phyloP scores from a whole-genome alignment of 1,140 invertebrate genomes.

The Microplitis mediator region DNA sequence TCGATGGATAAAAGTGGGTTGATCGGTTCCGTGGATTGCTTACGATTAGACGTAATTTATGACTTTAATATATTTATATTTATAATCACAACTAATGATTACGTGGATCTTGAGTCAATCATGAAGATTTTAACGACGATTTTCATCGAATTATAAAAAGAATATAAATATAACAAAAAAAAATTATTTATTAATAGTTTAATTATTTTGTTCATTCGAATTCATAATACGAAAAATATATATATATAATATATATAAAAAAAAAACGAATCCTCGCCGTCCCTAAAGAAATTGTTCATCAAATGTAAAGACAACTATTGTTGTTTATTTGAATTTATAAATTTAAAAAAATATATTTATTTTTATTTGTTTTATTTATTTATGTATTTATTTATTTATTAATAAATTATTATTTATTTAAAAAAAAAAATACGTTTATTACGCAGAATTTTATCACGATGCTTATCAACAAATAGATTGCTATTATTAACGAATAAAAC shows the following conservation, averaged over 20 bases:
- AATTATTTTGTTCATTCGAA: background rate
- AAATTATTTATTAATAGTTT: background rate
- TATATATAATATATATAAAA: background rate
- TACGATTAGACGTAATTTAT: background rate
- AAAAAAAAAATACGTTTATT: no score
- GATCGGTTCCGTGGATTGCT: constrained; percentile 49
- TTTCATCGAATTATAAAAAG: no score
- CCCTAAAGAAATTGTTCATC: background rate
- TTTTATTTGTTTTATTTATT: no score
- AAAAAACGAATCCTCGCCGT: constrained; percentile 10
- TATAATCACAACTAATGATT: no score
- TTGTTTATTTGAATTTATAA: background rate
- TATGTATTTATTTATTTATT: no score
- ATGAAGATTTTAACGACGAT: no score
- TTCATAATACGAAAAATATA: background rate
- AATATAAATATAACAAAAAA: no score
- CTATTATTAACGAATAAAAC: no score
- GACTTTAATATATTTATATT: background rate
- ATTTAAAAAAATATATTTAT: background rate
- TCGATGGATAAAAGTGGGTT: constrained; percentile 91
- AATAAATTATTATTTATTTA: no score
- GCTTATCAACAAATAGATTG: no score
- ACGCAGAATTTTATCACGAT: no score
- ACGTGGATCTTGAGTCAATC: no score
- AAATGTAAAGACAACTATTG: background rate